These are phyloP conservation scores for Austrolebias charrua DNA, from an alignment of 2,797 vertebrate species.

Conservation along the genomic window DNA sequence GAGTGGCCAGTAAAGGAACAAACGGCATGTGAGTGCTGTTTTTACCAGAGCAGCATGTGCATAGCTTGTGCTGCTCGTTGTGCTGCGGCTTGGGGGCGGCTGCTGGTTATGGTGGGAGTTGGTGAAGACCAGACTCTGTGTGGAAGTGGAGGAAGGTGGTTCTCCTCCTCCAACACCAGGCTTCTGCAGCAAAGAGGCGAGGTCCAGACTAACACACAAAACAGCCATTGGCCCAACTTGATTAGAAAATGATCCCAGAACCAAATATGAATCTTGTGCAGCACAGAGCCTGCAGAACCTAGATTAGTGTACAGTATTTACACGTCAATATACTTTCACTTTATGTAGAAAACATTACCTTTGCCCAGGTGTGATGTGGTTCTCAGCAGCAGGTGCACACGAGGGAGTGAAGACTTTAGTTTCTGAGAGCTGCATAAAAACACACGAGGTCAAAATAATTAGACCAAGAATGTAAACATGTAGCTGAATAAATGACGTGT, in stretches of 20 bases:
- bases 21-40: neutral
- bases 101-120: conserved; percentile 91
- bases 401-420: conserved; percentile 91
- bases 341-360: conserved; percentile 74
- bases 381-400: conserved; percentile 86
- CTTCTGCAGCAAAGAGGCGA: conserved; percentile 90
- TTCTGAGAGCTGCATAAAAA: conserved; percentile 75
- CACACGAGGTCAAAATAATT: neutral
- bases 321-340: no score
- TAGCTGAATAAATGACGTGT: neutral
- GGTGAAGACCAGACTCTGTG: conserved; percentile 91
- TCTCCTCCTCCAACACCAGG: conserved; percentile 80
- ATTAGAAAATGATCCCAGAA: neutral
- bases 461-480: neutral
- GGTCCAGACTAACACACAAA: conserved; percentile 82
- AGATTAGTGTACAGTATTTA: neutral
- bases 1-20: neutral
- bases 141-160: conserved; percentile 80
- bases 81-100: conserved; percentile 69
- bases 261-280: no score
- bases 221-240: conserved; percentile 6
- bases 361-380: conserved; percentile 85
- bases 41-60: conserved; percentile 92
- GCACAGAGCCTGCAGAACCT: no score
- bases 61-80: conserved; percentile 82